Percentiles rank a stretch among this genome's conserved stretches.
phyloP scores from a whole-genome alignment of 2,797 vertebrate genomes.

The Xiphophorus birchmanni region DNA sequence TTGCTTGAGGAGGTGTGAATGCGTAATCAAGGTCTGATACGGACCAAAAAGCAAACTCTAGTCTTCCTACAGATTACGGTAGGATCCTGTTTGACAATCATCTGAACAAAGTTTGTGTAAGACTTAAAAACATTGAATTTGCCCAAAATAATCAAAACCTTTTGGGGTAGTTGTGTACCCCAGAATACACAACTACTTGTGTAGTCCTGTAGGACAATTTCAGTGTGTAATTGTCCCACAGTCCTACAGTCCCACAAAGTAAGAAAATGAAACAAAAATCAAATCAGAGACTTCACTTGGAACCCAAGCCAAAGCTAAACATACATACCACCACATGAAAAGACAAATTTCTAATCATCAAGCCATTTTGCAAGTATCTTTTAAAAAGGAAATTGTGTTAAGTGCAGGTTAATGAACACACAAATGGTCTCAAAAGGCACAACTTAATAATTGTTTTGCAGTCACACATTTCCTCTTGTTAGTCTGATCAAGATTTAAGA shows the following conservation, averaged over 20 bases:
- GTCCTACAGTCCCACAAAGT: not conserved
- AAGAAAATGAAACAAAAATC: not conserved
- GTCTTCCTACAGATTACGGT: too few relatives aligned
- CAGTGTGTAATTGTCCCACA: not conserved
- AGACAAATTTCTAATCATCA: not conserved
- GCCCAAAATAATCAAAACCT: not conserved
- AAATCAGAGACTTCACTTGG: not conserved
- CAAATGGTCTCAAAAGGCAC: not conserved
- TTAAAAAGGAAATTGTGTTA: conserved; percentile 26
- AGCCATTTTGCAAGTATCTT: not conserved
- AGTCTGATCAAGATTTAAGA: not conserved
- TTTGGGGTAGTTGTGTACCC: not conserved
- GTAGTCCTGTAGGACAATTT: too few relatives aligned
- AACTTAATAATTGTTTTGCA: not conserved
- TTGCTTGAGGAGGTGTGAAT: too few relatives aligned
- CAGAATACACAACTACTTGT: too few relatives aligned
- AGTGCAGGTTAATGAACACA: not conserved
- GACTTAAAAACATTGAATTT: not conserved
- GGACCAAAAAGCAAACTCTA: too few relatives aligned
- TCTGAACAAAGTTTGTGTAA: not conserved
- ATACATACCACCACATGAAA: not conserved
- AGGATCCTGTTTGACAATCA: not conserved
- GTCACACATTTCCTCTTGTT: not conserved
- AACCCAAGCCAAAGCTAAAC: not conserved
- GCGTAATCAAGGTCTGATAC: too few relatives aligned